These are phyloP conservation scores for Drosophila neonasuta DNA, from an alignment of 2,888 invertebrate species.

Conservation along the genomic window DNA sequence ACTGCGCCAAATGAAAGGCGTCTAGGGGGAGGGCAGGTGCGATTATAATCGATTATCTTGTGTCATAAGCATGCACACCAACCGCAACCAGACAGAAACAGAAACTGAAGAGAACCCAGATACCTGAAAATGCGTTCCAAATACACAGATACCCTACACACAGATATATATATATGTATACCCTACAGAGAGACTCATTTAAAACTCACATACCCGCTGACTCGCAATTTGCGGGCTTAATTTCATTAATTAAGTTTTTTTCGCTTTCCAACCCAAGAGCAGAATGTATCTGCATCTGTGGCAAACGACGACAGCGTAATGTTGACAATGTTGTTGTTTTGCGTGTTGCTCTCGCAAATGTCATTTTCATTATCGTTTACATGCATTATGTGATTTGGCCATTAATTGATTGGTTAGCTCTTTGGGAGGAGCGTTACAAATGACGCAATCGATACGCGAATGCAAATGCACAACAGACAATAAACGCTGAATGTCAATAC, in stretches of 20 bases:
- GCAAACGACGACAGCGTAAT: slow-evolving; percentile 6
- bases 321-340: slow-evolving; percentile 16
- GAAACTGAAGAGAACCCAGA: slow-evolving; percentile 12
- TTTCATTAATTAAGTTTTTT: slow-evolving; percentile 69
- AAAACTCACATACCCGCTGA: slow-evolving; percentile 7
- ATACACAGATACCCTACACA: slow-evolving; percentile 6
- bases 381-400: slow-evolving; percentile 75
- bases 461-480: slow-evolving; percentile 42
- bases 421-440: slow-evolving; percentile 35
- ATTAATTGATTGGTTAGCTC: slow-evolving; percentile 70
- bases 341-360: slow-evolving; percentile 51
- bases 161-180: not conserved
- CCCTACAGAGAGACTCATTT: slow-evolving; percentile 4
- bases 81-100: not conserved
- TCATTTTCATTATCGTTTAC: slow-evolving; percentile 74
- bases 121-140: slow-evolving; percentile 29
- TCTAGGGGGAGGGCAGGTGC: slow-evolving; percentile 43
- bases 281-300: slow-evolving; percentile 42
- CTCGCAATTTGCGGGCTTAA: slow-evolving; percentile 56
- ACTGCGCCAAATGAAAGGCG: slow-evolving; percentile 17
- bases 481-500: not conserved
- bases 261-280: slow-evolving; percentile 7
- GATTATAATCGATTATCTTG: slow-evolving; percentile 68
- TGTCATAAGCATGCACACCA: slow-evolving; percentile 34
- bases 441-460: slow-evolving; percentile 53